Evolutionary conservation across 2,888 invertebrate genomes (phyloP).

Genomic region (Eristalinus aeneus): DNA sequence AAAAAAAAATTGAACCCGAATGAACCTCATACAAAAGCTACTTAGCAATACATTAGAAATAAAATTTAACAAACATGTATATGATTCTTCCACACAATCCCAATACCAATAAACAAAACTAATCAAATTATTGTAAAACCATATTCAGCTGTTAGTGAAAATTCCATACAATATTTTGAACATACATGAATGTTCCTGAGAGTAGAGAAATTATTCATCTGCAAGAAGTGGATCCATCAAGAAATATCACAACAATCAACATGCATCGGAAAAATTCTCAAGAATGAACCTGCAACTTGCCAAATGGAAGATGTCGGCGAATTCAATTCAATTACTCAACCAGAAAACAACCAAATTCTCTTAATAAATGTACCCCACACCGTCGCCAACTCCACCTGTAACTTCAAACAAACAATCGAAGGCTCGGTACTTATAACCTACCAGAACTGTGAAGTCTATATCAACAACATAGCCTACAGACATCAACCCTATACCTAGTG

Average conservation of each 20-base stretch:
- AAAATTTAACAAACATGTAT: slow-evolving; percentile 20
- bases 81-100: slow-evolving; percentile 17
- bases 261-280: slow-evolving; percentile 13
- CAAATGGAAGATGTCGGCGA: slow-evolving; percentile 21
- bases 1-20: too few relatives aligned
- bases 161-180: too few relatives aligned
- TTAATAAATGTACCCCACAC: slow-evolving; percentile 5
- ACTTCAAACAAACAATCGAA: slow-evolving; percentile 11
- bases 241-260: slow-evolving; percentile 19
- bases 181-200: too few relatives aligned
- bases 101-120: slow-evolving; percentile 5
- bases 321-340: too few relatives aligned
- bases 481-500: not conserved
- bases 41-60: slow-evolving; percentile 14
- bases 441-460: too few relatives aligned
- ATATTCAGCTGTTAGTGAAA: too few relatives aligned
- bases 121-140: not conserved
- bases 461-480: slow-evolving; percentile 17
- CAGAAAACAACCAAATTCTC: too few relatives aligned
- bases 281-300: slow-evolving; percentile 14
- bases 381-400: slow-evolving; percentile 8
- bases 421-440: slow-evolving; percentile 12
- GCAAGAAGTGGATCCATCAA: slow-evolving; percentile 2
- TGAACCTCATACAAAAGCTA: not conserved
- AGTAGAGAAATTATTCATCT: slow-evolving; percentile 1